These are phyloP conservation scores for Drosophila bifasciata DNA, from an alignment of 1,140 invertebrate genomes.

Conservation along the genomic window DNA sequence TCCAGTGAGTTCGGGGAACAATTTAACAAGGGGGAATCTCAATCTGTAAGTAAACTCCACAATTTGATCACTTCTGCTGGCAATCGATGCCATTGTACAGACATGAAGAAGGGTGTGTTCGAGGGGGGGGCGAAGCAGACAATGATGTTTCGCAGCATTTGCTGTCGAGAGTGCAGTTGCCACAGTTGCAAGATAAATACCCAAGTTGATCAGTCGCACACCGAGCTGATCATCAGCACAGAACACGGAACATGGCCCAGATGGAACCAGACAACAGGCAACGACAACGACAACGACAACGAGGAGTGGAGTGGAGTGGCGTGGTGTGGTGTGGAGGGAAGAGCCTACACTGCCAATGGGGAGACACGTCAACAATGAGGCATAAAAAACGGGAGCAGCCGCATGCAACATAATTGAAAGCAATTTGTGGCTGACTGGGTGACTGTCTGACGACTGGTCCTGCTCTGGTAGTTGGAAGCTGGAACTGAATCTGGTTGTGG, in stretches of 20 bases:
- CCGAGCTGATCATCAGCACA: constrained; percentile 64
- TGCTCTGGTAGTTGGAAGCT: background rate
- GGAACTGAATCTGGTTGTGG: constrained; percentile 27
- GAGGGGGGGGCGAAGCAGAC: constrained; percentile 1
- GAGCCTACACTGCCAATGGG: constrained; percentile 28
- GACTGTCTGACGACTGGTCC: constrained; percentile 2
- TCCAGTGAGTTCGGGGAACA: too few relatives aligned
- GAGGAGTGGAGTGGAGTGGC: background rate
- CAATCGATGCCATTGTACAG: constrained; percentile 8
- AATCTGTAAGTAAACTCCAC: background rate
- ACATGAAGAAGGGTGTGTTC: constrained; percentile 14
- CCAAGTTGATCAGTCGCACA: constrained; percentile 64
- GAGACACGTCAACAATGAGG: constrained; percentile 75
- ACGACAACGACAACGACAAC: background rate
- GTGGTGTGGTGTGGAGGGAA: constrained; percentile 4
- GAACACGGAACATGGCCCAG: constrained; percentile 61
- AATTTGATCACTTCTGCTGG: background rate
- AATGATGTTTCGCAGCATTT: constrained; percentile 23
- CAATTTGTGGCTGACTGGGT: constrained; percentile 73
- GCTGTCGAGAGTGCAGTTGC: constrained; percentile 67
- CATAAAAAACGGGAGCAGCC: constrained; percentile 78
- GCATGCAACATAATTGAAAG: constrained; percentile 80
- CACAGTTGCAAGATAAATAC: constrained; percentile 70
- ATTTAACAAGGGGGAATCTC: background rate
- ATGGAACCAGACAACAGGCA: constrained; percentile 19